These are phyloP conservation scores for Catostylus mosaicus DNA, from an alignment of 30 jellyfish, hydroid and myxozoan species.

Conservation along the genomic window DNA sequence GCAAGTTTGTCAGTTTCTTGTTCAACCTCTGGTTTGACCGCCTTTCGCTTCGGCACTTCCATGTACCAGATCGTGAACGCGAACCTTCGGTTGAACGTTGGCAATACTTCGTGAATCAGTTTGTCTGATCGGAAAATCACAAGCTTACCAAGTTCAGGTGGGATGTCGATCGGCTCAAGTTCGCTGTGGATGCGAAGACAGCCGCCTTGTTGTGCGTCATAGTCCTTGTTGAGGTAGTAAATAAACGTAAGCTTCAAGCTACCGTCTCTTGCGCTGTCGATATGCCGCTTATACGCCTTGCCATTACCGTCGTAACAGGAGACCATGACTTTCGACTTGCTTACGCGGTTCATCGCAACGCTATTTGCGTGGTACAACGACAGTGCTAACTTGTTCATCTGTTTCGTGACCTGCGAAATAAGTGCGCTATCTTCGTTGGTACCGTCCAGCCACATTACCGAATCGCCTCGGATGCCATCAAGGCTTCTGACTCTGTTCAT, in stretches of 20 bases:
- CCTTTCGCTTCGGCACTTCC: constrained; percentile 56
- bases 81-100: constrained; percentile 31
- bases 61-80: constrained; percentile 65
- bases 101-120: constrained; percentile 51
- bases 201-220: constrained; percentile 41
- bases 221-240: constrained; percentile 32
- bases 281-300: constrained; percentile 39
- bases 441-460: constrained; percentile 53
- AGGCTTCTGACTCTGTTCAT: constrained; percentile 32
- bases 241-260: constrained; percentile 43
- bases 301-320: constrained; percentile 66
- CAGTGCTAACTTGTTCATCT: constrained; percentile 59
- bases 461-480: constrained; percentile 45
- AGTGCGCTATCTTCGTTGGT: constrained; percentile 16
- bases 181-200: constrained; percentile 48
- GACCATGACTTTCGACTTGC: constrained; percentile 60
- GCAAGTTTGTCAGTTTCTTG: background rate
- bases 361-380: constrained; percentile 22
- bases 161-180: constrained; percentile 11
- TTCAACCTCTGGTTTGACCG: background rate
- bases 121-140: constrained; percentile 59
- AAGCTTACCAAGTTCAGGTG: constrained; percentile 51
- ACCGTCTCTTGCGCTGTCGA: constrained; percentile 55
- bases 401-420: constrained; percentile 28
- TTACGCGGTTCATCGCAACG: constrained; percentile 33